A percentile compares a stretch with the other conserved stretches of the same genome.
These are phyloP conservation scores for Drosophila serrata DNA, from an alignment of 1,140 invertebrate species.

Conservation along the genomic window DNA sequence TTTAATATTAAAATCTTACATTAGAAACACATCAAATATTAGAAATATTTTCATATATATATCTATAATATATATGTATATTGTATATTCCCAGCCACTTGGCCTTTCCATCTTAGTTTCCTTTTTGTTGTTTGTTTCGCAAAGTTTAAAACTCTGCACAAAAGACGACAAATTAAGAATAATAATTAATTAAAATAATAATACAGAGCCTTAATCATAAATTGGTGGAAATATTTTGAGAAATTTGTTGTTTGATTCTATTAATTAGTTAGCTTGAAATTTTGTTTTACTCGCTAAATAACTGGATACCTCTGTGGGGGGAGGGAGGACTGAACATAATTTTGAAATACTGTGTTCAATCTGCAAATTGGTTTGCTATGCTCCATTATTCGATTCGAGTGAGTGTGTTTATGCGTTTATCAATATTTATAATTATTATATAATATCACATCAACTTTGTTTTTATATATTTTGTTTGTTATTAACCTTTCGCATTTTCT, in stretches of 20 bases:
- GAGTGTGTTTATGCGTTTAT: slow-evolving; percentile 61
- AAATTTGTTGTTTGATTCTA: slow-evolving; percentile 43
- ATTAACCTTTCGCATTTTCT: slow-evolving; percentile 45
- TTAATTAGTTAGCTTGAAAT: slow-evolving; percentile 32
- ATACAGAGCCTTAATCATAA: slow-evolving; percentile 61
- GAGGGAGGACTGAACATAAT: slow-evolving; percentile 16
- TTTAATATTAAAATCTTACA: slow-evolving; percentile 78
- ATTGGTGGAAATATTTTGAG: slow-evolving; percentile 60
- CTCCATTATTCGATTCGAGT: slow-evolving; percentile 24
- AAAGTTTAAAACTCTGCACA: slow-evolving; percentile 71
- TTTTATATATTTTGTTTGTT: slow-evolving; percentile 67
- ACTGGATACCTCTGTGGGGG: slow-evolving; percentile 10
- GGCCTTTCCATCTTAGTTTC: slow-evolving; percentile 7
- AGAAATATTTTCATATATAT: slow-evolving; percentile 71
- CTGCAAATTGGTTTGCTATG: slow-evolving; percentile 22
- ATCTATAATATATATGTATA: slow-evolving; percentile 37
- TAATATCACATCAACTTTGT: slow-evolving; percentile 85
- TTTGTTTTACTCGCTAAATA: slow-evolving; percentile 20
- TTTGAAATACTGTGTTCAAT: slow-evolving; percentile 33
- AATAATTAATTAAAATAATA: slow-evolving; percentile 56
- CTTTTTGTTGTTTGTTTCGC: slow-evolving; percentile 6
- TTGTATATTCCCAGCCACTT: slow-evolving; percentile 34
- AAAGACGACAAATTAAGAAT: slow-evolving; percentile 34
- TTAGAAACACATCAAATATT: slow-evolving; percentile 80
- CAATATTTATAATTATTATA: slow-evolving; percentile 79